Evolutionary conservation across 2,888 invertebrate species (phyloP), one percentile per base, ranked within the genome.

Genomic region (Drosophila vallismaia): DNA sequence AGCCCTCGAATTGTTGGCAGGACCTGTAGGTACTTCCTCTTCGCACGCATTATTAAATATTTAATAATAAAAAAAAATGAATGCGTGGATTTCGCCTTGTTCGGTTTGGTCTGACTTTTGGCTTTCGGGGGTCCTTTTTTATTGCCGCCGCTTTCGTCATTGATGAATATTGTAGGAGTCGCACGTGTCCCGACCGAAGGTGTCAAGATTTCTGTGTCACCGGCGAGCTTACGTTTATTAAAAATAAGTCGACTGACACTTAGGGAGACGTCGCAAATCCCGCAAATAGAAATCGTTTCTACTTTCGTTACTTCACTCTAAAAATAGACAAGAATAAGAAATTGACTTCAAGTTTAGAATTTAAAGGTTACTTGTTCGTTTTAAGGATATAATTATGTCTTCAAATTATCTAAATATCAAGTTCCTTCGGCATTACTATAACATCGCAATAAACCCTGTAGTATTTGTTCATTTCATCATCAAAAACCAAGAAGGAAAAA

Each of bases 31-130:
- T 69, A 70, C 72, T 80, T 66, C 64, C 60, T 44, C 42, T 53
- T 48, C 45, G 60, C 81, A 75, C 70, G 64, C 72, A 78, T 78
- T 87, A 63, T 75, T 85, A 76, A 87, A 82, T 87, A 87, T 81
- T 87, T 87, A 87, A 81, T 81, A 55, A 48, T 19, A 78, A 64
- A 45, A 53, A 6, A 68, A 80, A 85, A 82, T 81, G 85, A 72
- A 87, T 81, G 79, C 63, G 62, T 51, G 86, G 59, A 54, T 84
- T 50, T 42, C 9, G 52, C 33, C n/a, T 63, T 44, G 50, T 67
- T 29, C 19, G 40, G 26, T 12, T 19, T 28, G 10, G n/a, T 8
- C 45, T 9, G 29, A 5, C 33, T 50, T 44, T 8, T n/a, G n/a
- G 19, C 19, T 53, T 38, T 29, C 6, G 26, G 31, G 19, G 19